Conservation (phyloP, 1,140 invertebrate genomes). For the Amphibalanus amphitrite region DNA sequence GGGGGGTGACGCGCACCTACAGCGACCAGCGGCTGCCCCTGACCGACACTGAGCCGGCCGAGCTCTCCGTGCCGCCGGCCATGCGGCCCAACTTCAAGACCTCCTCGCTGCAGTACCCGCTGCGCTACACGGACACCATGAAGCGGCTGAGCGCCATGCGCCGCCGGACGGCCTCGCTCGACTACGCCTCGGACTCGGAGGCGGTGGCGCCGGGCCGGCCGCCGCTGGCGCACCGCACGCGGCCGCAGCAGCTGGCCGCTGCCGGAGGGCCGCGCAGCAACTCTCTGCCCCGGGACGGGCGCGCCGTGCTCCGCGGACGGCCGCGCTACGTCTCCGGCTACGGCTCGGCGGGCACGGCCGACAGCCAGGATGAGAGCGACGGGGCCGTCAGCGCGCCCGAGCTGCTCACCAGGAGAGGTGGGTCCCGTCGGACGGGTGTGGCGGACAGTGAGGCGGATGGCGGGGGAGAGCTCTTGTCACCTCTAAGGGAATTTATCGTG, state of each 20-base stretch:
- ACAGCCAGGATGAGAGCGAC: conserved; percentile 48
- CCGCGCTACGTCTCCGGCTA: conserved; percentile 15
- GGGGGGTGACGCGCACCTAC: conserved; percentile 21
- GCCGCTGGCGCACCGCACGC: not conserved
- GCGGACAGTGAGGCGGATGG: too few species aligned
- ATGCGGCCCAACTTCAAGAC: conserved; percentile 12
- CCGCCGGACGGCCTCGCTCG: conserved; percentile 34
- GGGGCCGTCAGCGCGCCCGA: conserved; percentile 64
- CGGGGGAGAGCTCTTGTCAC: too few species aligned
- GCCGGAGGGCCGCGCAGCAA: not conserved
- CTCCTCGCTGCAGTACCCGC: conserved; percentile 19
- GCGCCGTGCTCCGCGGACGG: conserved; percentile 3
- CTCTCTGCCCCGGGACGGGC: conserved; percentile 17
- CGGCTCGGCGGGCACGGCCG: conserved; percentile 28
- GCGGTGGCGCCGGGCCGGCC: conserved; percentile 27
- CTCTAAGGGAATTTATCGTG: too few species aligned
- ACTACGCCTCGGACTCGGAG: conserved; percentile 88
- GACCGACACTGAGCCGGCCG: conserved; percentile 15
- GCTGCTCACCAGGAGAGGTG: conserved; percentile 20
- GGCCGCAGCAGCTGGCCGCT: conserved; percentile 32
- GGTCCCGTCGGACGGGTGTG: too few species aligned
- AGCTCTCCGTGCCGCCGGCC: conserved; percentile 14
- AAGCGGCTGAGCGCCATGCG: conserved; percentile 20
- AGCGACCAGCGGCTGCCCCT: conserved; percentile 25
- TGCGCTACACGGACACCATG: conserved; percentile 19